These are phyloP conservation scores for Gallirallus australis DNA, from an alignment of 2,797 vertebrate species.

Conservation along the genomic window DNA sequence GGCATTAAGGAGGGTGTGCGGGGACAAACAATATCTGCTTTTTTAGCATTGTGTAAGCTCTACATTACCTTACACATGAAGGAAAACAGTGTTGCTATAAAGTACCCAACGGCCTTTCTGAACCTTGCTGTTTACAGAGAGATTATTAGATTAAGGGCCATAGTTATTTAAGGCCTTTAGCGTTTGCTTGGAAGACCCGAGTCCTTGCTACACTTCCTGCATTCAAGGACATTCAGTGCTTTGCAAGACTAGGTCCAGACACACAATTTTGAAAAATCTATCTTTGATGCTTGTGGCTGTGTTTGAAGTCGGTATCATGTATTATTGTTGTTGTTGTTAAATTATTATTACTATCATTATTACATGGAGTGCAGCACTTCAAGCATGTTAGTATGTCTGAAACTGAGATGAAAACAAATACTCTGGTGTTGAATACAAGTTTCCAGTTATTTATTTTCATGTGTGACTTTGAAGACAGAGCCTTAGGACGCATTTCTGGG, in stretches of 20 bases:
- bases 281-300: neutral
- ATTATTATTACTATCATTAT: neutral
- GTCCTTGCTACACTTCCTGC: neutral
- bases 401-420: neutral
- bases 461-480: neutral
- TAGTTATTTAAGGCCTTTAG: neutral
- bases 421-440: neutral
- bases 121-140: neutral
- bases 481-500: neutral
- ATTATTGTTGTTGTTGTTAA: too few species aligned
- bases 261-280: neutral
- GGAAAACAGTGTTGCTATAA: neutral
- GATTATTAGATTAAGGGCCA: neutral
- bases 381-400: neutral
- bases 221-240: neutral
- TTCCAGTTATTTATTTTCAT: neutral
- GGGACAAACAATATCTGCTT: neutral
- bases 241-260: neutral
- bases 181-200: neutral
- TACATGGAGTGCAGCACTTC: neutral
- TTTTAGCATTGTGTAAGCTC: neutral
- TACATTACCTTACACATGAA: neutral
- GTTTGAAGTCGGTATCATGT: neutral
- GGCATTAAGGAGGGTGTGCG: neutral
- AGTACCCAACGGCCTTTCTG: neutral